Evolutionary conservation across 2,113 vertebrate species (phyloP), one percentile per base, ranked within the genome.

Genomic region (Plotosus lineatus): DNA sequence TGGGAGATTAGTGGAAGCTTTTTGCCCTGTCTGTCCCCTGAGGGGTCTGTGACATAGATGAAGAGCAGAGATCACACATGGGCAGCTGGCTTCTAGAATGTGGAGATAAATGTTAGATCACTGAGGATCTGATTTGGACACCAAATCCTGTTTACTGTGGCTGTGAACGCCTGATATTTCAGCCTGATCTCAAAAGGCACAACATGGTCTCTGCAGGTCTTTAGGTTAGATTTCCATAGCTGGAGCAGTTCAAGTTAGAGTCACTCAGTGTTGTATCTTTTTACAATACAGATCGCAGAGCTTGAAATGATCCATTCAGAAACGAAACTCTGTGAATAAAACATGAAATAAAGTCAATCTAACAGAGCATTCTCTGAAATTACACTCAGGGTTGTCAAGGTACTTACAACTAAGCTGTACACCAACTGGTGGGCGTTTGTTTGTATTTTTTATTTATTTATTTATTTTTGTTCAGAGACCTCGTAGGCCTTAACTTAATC

Each of bases 31-130:
- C 84, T 72, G 61, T 82, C 77, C 79, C 76, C 84, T 23, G 56
- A 69, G 79, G 63, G 78, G 55, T 79, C 19, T 83, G 63, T 82
- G 86, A 79, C 79, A 83, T 83, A 82, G 61, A 85, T 78, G 60
- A 61, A 82, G 50, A 75, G 53, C 44, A 51, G 66, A 80, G 48
- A 68, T 79, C 63, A 79, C 76, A 76, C 36, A 75, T 77, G 75
- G 79, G 50, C 74, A 75, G 61, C 28, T 53, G 65, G 79, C 73
- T 38, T 61, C 28, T 36, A 73, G 42, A 82, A 75, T 60, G 36
- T 56, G 46, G 33, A 81, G 72, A 82, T 42, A 56, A 76, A n/a
- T n/a, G 63, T 23, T 58, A 6, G 50, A 40, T 72, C 40, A 60
- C 33, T 36, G 28, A 73, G 50, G 56, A 51, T 21, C 72, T 66